Base-by-base conservation (phyloP, 2,797 vertebrate genomes). In the Iguana delicatissima region DNA sequence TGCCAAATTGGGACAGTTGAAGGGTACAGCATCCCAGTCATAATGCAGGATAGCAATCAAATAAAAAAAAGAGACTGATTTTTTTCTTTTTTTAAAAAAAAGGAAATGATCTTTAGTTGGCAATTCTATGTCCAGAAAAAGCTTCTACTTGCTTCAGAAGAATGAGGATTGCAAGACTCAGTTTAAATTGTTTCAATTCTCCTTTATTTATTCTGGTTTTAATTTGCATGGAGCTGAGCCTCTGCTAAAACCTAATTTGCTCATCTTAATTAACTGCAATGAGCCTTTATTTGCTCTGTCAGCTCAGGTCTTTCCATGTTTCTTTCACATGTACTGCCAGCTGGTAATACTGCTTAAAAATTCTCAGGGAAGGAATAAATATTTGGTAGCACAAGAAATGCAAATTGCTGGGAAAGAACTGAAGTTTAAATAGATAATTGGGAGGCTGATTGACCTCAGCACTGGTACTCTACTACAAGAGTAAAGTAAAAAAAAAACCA, bases 251-350 rank as follows among this genome's bases (percentile, higher is more conserved):
- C 35, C 64, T 88, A 84, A 87, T 88, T 87, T 91, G 26, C 80
- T 91, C 59, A 84, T 87, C 81, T 87, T 88, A 87, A 91, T 91
- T 79, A 88, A 79, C 85, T 84, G 74, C 74, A 88, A 87, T 46
- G 80, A 84, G 50, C 20, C 62, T 46, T 90, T 77, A 74, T 90
- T 87, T 84, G 72, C 62, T 87, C 62, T 84, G n/a, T 87, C 73
- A 69, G 73, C 52, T 79, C n/a, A 69, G 72, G 10, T 64, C 42
- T 87, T 84, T 76, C 85, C 3, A 26, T 18, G 57, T 69, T 84
- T 42, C 38, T 88, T 82, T 38, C 20, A 46, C 16, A 22, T 87
- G 50, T 55, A 22, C 57, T 67, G 57, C 62, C 16, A 84, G 80
- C 50, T 13, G 55, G n/a, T 64, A 67, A 55, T 87, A 46, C 79